Evolutionary conservation across 1,140 invertebrate species (phyloP).

Genomic region (Megalonaias nervosa): DNA sequence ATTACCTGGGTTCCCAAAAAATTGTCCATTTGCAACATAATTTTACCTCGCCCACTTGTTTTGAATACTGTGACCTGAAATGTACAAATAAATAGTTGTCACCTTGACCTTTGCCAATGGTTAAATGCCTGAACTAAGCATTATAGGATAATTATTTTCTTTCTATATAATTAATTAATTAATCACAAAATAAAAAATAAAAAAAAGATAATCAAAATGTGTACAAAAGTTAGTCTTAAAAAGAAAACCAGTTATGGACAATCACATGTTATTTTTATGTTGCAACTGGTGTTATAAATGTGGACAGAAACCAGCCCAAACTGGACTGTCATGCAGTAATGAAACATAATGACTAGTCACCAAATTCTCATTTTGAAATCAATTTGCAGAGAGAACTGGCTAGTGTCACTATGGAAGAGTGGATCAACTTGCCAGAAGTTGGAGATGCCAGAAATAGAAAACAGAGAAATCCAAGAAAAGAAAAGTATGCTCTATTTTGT

Average conservation of each 20-base stretch:
- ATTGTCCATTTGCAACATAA: no score
- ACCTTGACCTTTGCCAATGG: no score
- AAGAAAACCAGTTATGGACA: not conserved
- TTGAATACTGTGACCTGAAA: no score
- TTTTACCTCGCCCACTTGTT: no score
- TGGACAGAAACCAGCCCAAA: not conserved
- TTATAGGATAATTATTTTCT: no score
- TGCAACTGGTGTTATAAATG: not conserved
- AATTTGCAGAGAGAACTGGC: conserved; percentile 80
- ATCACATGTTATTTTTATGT: not conserved
- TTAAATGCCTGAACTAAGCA: no score
- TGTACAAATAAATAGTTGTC: no score
- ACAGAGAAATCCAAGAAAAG: conserved; percentile 93
- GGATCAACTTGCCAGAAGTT: conserved; percentile 98
- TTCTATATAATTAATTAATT: no score
- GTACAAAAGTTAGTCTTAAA: not conserved
- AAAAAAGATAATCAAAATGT: no score
- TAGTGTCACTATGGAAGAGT: conserved; percentile 91
- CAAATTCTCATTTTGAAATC: conserved; percentile 10
- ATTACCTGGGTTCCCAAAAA: no score
- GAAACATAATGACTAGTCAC: not conserved
- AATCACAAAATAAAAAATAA: no score
- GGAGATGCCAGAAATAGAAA: conserved; percentile 99
- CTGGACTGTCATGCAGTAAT: not conserved
- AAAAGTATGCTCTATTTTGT: conserved; percentile 78